Evolutionary conservation across 2,888 invertebrate genomes (phyloP), one percentile per base, ranked within the genome.

Genomic region (Deilephila porcellus): DNA sequence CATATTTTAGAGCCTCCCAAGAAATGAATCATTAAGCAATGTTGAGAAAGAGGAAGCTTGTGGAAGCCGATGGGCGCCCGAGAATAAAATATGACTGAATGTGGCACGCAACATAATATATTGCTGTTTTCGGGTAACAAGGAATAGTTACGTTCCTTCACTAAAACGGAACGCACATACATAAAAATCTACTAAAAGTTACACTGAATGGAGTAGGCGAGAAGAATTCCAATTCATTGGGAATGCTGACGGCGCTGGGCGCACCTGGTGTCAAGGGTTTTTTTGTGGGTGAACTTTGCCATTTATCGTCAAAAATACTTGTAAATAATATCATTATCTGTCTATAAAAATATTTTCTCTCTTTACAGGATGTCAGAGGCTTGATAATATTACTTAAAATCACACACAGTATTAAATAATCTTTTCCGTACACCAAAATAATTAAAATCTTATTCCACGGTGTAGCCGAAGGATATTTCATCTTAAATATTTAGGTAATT

Each of bases 21-120:
- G 77, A 83, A 85, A 88, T 89, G 82, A 89, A 89, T 86, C 88
- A 87, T 86, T 85, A 83, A 83, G 78, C 81, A 80, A 79, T 79
- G 79, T 79, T 72, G 77, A 76, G 76, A 75, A 77, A 76, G 76
- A 45, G 45, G 45, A 45, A 45, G 45, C 45, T 45, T 45, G 14
- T 45, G 79, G 78, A 78, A 80, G 74, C 74, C 73, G 75, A 76
- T 74, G 78, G 79, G 75, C 76, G 74, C 74, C 78, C 70, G 71
- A 75, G 74, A 77, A 78, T 80, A 79, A 79, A 79, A 78, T 79
- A 79, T 79, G 75, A 76, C 78, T 73, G 74, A 70, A 73, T 72
- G 74, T 70, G 73, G 74, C 76, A 71, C 72, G 77, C 75, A 74
- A 76, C 77, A 52, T 53, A 53, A 32, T 71, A 70, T 62, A 53